Percentiles rank a stretch among this genome's conserved stretches.
Evolutionary conservation across 1,140 invertebrate species (phyloP).

Genomic region (Mercenaria mercenaria): DNA sequence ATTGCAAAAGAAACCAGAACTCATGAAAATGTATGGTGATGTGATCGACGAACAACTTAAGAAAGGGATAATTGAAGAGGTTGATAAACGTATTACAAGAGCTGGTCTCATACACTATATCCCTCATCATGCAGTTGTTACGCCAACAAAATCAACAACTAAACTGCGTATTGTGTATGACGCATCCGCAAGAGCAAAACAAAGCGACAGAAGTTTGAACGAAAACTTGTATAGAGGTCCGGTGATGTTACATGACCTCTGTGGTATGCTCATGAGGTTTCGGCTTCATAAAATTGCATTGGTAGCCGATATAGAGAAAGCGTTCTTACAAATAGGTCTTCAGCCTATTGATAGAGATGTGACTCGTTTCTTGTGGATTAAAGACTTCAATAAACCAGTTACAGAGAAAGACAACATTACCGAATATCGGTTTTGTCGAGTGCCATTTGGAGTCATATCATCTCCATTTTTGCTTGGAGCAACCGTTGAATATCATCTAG

Average conservation of each 20-base stretch:
- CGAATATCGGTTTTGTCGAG: neutral
- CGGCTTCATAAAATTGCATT: neutral
- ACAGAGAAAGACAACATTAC: neutral
- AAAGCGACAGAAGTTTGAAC: neutral
- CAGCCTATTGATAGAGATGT: constrained; percentile 16
- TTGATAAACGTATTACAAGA: neutral
- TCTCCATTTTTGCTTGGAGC: neutral
- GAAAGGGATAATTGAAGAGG: constrained; percentile 44
- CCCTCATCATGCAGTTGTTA: neutral
- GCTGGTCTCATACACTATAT: neutral
- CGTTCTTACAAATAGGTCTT: neutral
- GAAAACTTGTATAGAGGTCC: neutral
- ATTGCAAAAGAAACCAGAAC: constrained; percentile 55
- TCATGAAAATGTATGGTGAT: constrained; percentile 51
- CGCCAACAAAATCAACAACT: neutral
- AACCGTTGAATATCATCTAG: neutral
- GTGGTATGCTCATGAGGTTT: constrained; percentile 14
- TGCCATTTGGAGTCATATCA: constrained; percentile 20
- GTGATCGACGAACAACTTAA: constrained; percentile 51
- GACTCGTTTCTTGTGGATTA: neutral
- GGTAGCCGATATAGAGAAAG: constrained; percentile 4
- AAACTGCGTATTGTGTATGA: constrained; percentile 18
- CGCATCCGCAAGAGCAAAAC: neutral
- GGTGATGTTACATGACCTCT: neutral
- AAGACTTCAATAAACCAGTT: neutral